Conservation (phyloP, 2,113 vertebrate genomes). For the Limnothrissa miodon region DNA sequence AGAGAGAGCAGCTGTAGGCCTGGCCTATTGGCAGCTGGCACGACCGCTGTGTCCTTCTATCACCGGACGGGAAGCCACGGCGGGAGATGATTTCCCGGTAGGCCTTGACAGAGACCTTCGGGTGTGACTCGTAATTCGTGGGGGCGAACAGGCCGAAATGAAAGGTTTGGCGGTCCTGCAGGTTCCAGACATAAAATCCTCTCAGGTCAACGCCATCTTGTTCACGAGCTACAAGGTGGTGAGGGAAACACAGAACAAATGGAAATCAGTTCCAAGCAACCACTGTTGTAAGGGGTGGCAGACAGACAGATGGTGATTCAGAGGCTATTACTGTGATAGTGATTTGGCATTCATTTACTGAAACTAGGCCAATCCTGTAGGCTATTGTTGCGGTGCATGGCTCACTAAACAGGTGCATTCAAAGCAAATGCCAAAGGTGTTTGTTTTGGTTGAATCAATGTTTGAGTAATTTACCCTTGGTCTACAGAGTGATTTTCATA, state of each 20-base stretch:
- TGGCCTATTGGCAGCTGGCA: conserved; percentile 50
- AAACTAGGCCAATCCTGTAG: not conserved
- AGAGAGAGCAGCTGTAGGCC: conserved; percentile 65
- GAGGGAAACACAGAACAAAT: conserved; percentile 17
- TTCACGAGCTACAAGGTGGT: conserved; percentile 79
- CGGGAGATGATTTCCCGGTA: conserved; percentile 80
- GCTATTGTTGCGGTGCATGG: not conserved
- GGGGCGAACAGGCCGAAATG: conserved; percentile 87
- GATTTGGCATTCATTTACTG: not conserved
- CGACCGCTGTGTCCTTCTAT: conserved; percentile 6
- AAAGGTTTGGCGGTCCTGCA: conserved; percentile 78
- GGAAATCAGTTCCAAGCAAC: not conserved
- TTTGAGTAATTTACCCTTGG: not conserved
- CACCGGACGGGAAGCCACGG: conserved; percentile 70
- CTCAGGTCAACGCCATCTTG: conserved; percentile 83
- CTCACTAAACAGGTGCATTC: not conserved
- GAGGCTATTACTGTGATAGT: not conserved
- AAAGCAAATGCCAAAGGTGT: not conserved
- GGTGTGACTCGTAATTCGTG: conserved; percentile 70
- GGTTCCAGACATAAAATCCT: conserved; percentile 89
- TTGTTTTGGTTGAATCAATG: not conserved
- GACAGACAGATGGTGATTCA: not conserved
- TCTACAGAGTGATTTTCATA: not conserved
- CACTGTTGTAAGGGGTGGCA: conserved; percentile 15
- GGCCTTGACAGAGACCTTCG: conserved; percentile 79